Base-by-base conservation (phyloP, 2,888 invertebrate genomes). In the Stomorhina lunata region DNA sequence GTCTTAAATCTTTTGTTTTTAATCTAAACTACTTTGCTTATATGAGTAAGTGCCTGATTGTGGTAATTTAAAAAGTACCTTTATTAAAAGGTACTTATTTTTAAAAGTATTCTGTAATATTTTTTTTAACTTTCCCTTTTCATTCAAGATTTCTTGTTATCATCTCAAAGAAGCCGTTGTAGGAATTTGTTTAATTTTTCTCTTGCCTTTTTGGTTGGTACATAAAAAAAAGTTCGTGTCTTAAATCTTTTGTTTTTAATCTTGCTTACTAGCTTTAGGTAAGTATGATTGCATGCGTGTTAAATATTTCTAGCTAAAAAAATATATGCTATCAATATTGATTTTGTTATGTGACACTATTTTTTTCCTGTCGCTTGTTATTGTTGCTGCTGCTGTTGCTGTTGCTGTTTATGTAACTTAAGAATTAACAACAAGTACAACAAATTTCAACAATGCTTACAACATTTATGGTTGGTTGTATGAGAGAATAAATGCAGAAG, bases 331-430 rank as follows among this genome's bases (percentile, higher is more conserved):
- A 72, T 65, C 78, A 72, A 61, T 79, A 79, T 79, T 79, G 72
- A 72, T 79, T 66, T 50, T 79, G 72, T 79, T 72, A 79, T 79
- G 48, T 79, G 72, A 79, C 66, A 79, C 72, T 72, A 72, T 53
- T 69, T 63, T 34, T 53, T 20, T 29, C 65, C 61, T 50, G 12
- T 43, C 25, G 2, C 6, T 34, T 12, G 9, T 32, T 63, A 10
- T 17, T 37, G n/a, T 17, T 63, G n/a, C 34, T 69, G 29, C 7
- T 9, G 17, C 22, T 37, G 17, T 27, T 34, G 22, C 27, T 76
- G n/a, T 61, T 77, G 15, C n/a, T 68, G 48, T 65, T 59, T 17
- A 66, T 66, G 79, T 79, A 72, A 79, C 25, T 72, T 79, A 79
- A 79, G 79, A 79, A 79, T 59, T 22, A 66, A 50, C 72, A 79